Conservation (phyloP, 1,140 invertebrate genomes). For the Stegodyphus mimosarum region DNA sequence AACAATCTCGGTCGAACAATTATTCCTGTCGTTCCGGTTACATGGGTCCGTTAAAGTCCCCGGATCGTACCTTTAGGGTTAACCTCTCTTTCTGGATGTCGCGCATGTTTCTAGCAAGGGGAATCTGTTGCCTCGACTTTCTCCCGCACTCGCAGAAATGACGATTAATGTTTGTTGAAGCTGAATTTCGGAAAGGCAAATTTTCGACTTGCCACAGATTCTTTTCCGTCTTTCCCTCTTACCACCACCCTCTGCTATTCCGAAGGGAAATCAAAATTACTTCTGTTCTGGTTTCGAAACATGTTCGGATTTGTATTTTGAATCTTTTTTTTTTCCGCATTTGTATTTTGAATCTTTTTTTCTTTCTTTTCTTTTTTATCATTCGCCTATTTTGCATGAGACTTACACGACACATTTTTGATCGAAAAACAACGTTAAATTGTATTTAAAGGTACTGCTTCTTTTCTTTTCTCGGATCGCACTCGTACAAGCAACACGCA, state of each 20-base stretch:
- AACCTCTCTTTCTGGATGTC: constrained; percentile 31
- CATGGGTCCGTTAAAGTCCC: neutral
- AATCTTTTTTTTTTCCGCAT: too few species aligned
- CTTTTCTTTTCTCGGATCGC: too few species aligned
- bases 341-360: too few species aligned
- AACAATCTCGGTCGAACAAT: constrained; percentile 52
- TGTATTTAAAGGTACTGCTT: too few species aligned
- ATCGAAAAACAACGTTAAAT: too few species aligned
- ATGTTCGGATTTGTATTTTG: neutral
- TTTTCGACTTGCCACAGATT: constrained; percentile 1
- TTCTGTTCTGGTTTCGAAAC: constrained; percentile 18
- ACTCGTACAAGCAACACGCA: too few species aligned
- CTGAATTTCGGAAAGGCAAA: constrained; percentile 15
- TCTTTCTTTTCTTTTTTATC: too few species aligned
- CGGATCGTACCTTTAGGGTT: constrained; percentile 38
- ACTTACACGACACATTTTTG: too few species aligned
- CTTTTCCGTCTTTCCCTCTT: neutral
- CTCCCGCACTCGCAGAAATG: constrained; percentile 14
- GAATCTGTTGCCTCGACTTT: neutral
- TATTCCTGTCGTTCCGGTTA: constrained; percentile 15
- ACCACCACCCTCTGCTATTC: neutral
- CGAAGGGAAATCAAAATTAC: constrained; percentile 45
- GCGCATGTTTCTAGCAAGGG: neutral
- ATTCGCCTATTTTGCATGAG: too few species aligned
- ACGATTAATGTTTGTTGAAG: constrained; percentile 52